Conservation (phyloP, 1,140 invertebrate genomes). For the Apis cerana region DNA sequence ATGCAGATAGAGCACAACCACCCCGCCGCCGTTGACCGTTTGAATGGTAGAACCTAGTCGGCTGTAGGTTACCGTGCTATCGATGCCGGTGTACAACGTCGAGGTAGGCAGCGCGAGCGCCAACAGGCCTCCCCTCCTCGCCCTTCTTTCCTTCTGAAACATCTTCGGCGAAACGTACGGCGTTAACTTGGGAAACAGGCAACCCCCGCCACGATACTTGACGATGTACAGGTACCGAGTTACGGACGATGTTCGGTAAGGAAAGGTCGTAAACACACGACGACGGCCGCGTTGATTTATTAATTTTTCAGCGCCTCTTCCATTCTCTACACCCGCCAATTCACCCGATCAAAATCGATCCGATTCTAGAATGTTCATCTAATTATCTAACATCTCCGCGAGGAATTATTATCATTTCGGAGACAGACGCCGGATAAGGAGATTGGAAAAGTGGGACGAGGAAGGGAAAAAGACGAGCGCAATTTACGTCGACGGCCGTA, state of each 20-base stretch:
- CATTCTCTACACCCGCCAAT: too few relatives aligned
- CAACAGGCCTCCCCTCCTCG: neutral
- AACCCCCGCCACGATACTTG: constrained; percentile 24
- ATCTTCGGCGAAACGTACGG: constrained; percentile 56
- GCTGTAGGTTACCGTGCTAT: constrained; percentile 70
- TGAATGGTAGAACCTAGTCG: constrained; percentile 45
- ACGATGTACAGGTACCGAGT: constrained; percentile 51
- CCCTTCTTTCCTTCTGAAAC: constrained; percentile 45
- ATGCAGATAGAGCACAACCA: constrained; percentile 38
- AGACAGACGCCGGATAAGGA: constrained; percentile 27
- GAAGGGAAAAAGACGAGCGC: neutral
- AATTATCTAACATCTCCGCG: too few relatives aligned
- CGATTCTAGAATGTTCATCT: too few relatives aligned
- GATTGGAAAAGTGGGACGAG: neutral
- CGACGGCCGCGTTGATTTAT: too few relatives aligned
- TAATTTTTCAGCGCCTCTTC: neutral
- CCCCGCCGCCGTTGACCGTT: constrained; percentile 57
- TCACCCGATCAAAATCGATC: too few relatives aligned
- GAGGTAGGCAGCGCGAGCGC: constrained; percentile 58
- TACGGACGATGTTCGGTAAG: constrained; percentile 34
- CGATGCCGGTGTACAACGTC: constrained; percentile 65
- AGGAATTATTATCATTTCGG: too few relatives aligned
- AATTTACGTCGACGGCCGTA: constrained; percentile 31
- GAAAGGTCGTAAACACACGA: neutral
- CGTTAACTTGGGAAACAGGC: constrained; percentile 47